phyloP scores from a whole-genome alignment of 2,888 invertebrate genomes.

The Drosophila peninsularis region DNA sequence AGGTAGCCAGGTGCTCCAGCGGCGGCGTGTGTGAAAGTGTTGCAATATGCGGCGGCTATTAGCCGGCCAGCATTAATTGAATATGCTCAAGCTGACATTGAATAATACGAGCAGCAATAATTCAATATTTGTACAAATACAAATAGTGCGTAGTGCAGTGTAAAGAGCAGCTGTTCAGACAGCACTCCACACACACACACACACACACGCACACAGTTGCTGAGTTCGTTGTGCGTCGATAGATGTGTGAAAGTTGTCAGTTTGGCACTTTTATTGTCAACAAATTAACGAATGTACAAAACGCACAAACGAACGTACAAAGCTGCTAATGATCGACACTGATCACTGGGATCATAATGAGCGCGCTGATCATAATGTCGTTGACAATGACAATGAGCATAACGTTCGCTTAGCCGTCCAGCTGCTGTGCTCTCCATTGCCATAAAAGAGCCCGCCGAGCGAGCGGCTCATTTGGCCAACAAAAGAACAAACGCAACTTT shows the following conservation, averaged over 20 bases:
- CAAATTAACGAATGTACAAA: slow-evolving; percentile 57
- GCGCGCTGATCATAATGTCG: slow-evolving; percentile 15
- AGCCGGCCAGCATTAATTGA: slow-evolving; percentile 43
- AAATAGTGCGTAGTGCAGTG: slow-evolving; percentile 18
- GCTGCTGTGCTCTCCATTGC: slow-evolving; percentile 28
- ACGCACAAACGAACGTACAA: slow-evolving; percentile 29
- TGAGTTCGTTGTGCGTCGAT: slow-evolving; percentile 23
- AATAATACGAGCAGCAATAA: slow-evolving; percentile 58
- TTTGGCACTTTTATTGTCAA: slow-evolving; percentile 74
- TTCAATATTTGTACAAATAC: slow-evolving; percentile 38
- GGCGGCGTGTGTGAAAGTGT: slow-evolving; percentile 73
- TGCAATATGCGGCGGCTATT: slow-evolving; percentile 56
- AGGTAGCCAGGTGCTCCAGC: slow-evolving; percentile 17
- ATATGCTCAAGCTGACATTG: slow-evolving; percentile 61
- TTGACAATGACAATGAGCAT: slow-evolving; percentile 50
- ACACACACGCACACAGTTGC: neutral
- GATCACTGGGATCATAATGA: slow-evolving; percentile 13
- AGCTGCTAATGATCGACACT: slow-evolving; percentile 19
- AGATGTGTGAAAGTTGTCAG: slow-evolving; percentile 79
- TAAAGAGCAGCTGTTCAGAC: slow-evolving; percentile 15
- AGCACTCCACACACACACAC: slow-evolving; percentile 9
- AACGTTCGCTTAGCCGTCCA: slow-evolving; percentile 39
- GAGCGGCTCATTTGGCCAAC: slow-evolving; percentile 56
- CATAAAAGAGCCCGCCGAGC: slow-evolving; percentile 56
- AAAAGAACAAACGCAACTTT: slow-evolving; percentile 65